These are phyloP conservation scores for Pristionchus japonicus DNA, from an alignment of 2,888 invertebrate species.

Conservation along the genomic window DNA sequence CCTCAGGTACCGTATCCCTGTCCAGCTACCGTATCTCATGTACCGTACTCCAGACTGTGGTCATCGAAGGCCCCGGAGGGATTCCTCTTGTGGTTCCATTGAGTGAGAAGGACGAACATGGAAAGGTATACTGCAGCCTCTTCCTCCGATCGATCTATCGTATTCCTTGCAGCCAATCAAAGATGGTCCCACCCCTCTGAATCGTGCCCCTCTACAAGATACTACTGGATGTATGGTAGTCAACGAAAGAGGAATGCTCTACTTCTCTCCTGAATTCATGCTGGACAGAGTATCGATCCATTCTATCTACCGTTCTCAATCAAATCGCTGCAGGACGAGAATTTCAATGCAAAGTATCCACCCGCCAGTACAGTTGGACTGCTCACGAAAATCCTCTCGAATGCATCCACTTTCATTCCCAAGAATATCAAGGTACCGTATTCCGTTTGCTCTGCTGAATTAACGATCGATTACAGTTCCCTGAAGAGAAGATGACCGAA, in stretches of 20 bases:
- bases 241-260: constrained; percentile 6
- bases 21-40: background rate
- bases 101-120: constrained; percentile 16
- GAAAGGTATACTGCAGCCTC: constrained; percentile 24
- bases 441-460: no score
- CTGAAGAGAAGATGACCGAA: no score
- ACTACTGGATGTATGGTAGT: constrained; percentile 19
- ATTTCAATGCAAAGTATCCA: constrained; percentile 23
- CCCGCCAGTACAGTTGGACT: no score
- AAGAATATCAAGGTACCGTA: no score
- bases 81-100: background rate
- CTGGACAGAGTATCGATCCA: background rate
- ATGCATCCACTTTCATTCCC: no score
- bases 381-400: no score
- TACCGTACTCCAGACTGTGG: background rate
- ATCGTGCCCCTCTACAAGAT: constrained; percentile 15
- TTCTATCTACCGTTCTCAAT: background rate
- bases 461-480: no score
- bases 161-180: background rate
- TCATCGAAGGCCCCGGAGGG: background rate
- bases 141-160: background rate
- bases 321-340: constrained; percentile 8
- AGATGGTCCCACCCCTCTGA: background rate
- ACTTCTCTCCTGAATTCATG: no score
- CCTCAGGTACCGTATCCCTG: constrained; percentile 7